Base-by-base conservation (phyloP, 37 sponge, comb jelly and placozoan genomes). In the Axinella damicornis region DNA sequence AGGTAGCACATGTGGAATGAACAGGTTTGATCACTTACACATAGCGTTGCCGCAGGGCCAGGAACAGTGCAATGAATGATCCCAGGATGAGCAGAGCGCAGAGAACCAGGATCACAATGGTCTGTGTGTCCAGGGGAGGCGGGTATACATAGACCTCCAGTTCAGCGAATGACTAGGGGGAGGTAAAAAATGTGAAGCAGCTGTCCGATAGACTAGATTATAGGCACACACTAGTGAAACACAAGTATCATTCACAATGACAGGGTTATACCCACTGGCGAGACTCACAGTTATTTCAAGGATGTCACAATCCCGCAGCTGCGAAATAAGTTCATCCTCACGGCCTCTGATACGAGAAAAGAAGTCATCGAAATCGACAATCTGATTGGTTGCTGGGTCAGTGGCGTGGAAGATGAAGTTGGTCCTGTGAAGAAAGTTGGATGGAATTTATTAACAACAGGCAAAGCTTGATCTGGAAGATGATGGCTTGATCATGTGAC, bases 341-440 rank as follows among this genome's bases (percentile, higher is more conserved):
- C 52, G 31, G 41, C 19, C 30, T 22, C 38, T 28, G 39, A 79
- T 27, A 18, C 65, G 38, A 2, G 21, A 1, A 32, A 65, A 53
- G 58, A 87, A 79, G 25, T 46, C 30, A 22, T 61, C 66, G 57
- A 87, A 87, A 66, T 80, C 87, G 16, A 83, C 84, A 32, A 85
- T 85, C 34, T 57, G 57, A n/a, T 66, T 68, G 52, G 74, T 73
- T 1, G 33, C 33, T 13, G 30, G n/a, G 17, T 87, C 73, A 0
- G 71, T 59, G n/a, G 80, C 80, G 72, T 80, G 80, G 64, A 87
- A 80, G 62, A 87, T 87, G 74, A 87, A 87, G 27, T 46, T 52
- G 13, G 81, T 71, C 25, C 65, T 80, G 36, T 67, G n/a, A n/a
- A 20, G 70, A 69, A 62, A 28, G 11, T 28, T 46, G 46, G 9